A percentile compares a stretch with the other conserved stretches of the same genome.
These are phyloP conservation scores for Muntiacus muntjak DNA, from an alignment of 2,113 vertebrate genomes.

Conservation along the genomic window DNA sequence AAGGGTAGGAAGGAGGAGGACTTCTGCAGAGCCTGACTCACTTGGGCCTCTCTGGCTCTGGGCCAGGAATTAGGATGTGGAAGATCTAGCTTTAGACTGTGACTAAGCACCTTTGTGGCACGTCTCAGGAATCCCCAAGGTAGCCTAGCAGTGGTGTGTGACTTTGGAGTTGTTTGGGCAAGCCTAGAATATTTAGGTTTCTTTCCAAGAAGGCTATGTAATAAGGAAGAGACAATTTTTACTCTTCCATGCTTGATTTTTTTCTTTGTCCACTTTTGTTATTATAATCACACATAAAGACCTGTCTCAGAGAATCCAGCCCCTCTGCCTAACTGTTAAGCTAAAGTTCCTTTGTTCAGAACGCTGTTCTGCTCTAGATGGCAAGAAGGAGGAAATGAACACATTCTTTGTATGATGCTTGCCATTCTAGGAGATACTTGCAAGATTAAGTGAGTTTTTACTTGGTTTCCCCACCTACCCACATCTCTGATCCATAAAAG, in stretches of 20 bases:
- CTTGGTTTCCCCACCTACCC: not conserved
- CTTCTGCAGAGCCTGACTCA: accelerated
- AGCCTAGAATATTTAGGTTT: not conserved
- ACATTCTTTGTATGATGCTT: not conserved
- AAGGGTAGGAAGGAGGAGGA: not conserved
- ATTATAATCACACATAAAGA: not conserved
- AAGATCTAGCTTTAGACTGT: not conserved
- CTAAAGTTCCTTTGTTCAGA: not conserved
- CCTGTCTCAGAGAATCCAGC: not conserved
- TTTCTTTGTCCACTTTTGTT: not conserved
- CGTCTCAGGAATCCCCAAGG: not conserved
- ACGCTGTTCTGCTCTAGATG: not conserved
- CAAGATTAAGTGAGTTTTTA: not conserved
- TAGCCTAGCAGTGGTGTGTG: not conserved
- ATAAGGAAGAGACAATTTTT: not conserved
- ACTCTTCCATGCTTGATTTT: not conserved
- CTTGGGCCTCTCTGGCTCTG: not conserved
- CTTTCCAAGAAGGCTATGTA: not conserved
- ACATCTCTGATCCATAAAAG: not conserved
- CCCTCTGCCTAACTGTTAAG: not conserved
- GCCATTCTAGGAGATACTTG: not conserved
- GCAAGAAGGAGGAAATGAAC: not conserved
- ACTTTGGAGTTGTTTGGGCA: not conserved
- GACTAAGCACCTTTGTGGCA: not conserved
- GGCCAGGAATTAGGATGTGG: not conserved